Conservation (phyloP, 2,888 invertebrate genomes). For the Thecocarcelia acutangulata region DNA sequence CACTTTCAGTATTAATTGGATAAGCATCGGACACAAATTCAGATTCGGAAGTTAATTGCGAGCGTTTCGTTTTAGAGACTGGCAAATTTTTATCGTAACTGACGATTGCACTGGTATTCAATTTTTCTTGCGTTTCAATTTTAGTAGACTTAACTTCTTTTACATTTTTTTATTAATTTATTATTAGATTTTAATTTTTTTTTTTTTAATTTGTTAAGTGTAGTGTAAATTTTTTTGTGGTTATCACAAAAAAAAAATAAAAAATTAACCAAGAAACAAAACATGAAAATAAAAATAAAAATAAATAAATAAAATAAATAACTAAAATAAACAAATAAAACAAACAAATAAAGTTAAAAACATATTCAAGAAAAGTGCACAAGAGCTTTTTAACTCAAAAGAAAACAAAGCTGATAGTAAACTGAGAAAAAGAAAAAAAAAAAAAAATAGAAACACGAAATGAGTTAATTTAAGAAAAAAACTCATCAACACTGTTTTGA, state of each 20-base stretch:
- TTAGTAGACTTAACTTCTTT: slow-evolving; percentile 71
- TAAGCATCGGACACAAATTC: slow-evolving; percentile 91
- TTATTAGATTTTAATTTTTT: slow-evolving; percentile 54
- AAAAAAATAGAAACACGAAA: slow-evolving; percentile 13
- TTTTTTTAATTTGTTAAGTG: slow-evolving; percentile 65
- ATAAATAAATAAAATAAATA: slow-evolving; percentile 27
- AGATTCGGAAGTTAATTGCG: slow-evolving; percentile 81
- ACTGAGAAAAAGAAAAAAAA: slow-evolving; percentile 21
- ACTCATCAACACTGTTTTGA: slow-evolving; percentile 52
- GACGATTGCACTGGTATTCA: slow-evolving; percentile 46
- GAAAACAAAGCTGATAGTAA: slow-evolving; percentile 57
- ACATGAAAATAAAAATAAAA: slow-evolving; percentile 57
- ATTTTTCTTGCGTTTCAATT: slow-evolving; percentile 61
- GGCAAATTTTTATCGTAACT: slow-evolving; percentile 45
- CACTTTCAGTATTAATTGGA: slow-evolving; percentile 84
- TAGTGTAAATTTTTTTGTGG: slow-evolving; percentile 66
- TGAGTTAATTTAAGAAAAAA: slow-evolving; percentile 30
- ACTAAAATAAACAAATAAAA: slow-evolving; percentile 78
- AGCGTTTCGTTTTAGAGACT: slow-evolving; percentile 67
- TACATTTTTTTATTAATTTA: slow-evolving; percentile 57
- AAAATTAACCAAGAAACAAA: slow-evolving; percentile 26
- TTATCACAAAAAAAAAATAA: slow-evolving; percentile 64
- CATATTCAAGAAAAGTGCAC: slow-evolving; percentile 43
- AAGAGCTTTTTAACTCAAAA: slow-evolving; percentile 52
- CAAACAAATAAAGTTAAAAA: slow-evolving; percentile 62